Evolutionary conservation across 2,113 vertebrate species (phyloP), one percentile per base, ranked within the genome.

Genomic region (Anoura caudifer): DNA sequence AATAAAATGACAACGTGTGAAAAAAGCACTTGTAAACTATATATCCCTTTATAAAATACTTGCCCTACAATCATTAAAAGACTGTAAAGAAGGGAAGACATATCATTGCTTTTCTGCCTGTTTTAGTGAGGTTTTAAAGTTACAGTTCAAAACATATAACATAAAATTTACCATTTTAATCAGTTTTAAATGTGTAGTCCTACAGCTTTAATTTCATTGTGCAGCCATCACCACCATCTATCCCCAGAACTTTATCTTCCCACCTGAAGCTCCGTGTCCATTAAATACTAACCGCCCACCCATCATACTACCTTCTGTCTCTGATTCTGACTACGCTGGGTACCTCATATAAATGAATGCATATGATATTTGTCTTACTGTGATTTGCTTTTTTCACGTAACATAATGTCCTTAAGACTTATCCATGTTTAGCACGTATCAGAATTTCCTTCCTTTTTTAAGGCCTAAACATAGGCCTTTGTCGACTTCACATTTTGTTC

Each of bases 381-480:
- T 92, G 15, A 28, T 36, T 86, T 41, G 2, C 19, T 56, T 75
- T 50, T 72, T 52, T 83, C n/a, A 90, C 41, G 86, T 95, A 90
- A 54, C 33, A 26, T 63, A 67, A 16, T 82, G 26, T 59, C 26
- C 56, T 96, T 61, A 61, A 36, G n/a, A 33, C 63, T 76, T n/a
- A 90, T 92, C 33, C 33, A n/a, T 63, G 26, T 47, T 70, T 87
- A 83, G 24, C 33, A 47, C 65, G 20, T 43, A n/a, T 92, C 72
- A 92, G n/a, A 70, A 92, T 92, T 84, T 81, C 59, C 24, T 28
- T 90, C 26, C 72, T 90, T 91, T 52, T 72, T 28, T 80, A 79
- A 90, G 80, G 7, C n/a, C 77, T 52, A 69, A 76, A 45, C 59
- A 80, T 83, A 73, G 3, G 50, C 41, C 41, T 2, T 65, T 54